Evolutionary conservation across 2,888 invertebrate species (phyloP), one percentile per base, ranked within the genome.

Genomic region (Cybosia mesomella): DNA sequence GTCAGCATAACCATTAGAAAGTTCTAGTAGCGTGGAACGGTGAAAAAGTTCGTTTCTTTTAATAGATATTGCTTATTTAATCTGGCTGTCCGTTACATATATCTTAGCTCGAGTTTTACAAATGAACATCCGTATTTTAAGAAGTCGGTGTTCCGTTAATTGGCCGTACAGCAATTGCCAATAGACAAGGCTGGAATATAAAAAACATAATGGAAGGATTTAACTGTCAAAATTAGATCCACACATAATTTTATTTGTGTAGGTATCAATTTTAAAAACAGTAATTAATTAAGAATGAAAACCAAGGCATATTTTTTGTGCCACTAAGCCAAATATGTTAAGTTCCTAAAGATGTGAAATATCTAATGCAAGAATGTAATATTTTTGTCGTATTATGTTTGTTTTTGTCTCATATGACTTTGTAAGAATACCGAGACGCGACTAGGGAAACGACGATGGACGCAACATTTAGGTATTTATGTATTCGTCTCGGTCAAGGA

Each of bases 401-500:
- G 21, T 59, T 59, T 28, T n/a, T 59, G 18, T 49, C 49, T n/a
- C n/a, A 49, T 59, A 24, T n/a, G n/a, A n/a, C n/a, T 39, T 39
- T 39, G 9, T 24, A n/a, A 49, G 58, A 65, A 58, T 65, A 58
- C 10, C 64, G 21, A 58, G 22, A 22, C 49, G 49, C 2, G 2
- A 43, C 43, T 18, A 43, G 43, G 43, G 18, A 43, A 13, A 43
- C 43, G 43, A 49, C n/a, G n/a, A n/a, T n/a, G n/a, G n/a, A n/a
- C 9, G 49, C 5, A 49, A 63, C 15, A 43, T 43, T 24, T 36
- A 39, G 22, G 53, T 59, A 59, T 54, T 54, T 66, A 24, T 66
- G 39, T 39, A 53, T 59, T 54, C 5, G 34, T 79, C 82, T 74
- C 89, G 90, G 90, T 90, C 90, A 90, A 89, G 87, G 85, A 89